Evolutionary conservation across 1,140 invertebrate species (phyloP), one percentile per base, ranked within the genome.

Genomic region (Planococcus citri): DNA sequence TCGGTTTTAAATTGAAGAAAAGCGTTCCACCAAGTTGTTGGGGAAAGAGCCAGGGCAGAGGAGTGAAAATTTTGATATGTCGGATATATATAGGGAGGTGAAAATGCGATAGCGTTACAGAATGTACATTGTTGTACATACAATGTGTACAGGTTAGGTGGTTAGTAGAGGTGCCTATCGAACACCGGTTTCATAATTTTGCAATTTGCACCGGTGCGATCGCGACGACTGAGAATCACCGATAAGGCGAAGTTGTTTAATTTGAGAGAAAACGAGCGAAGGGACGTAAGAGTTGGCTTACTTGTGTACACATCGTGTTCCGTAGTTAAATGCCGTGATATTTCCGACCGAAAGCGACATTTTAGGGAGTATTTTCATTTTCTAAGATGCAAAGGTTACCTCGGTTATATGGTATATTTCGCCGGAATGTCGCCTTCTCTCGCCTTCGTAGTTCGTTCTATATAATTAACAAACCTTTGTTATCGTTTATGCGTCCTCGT

Each of bases 381-480:
- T 51, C 41, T 51, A 51, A 51, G 41, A 51, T 51, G 41, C 41
- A 51, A 51, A 51, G 41, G 41, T 51, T 51, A 51, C 41, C 12
- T 20, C n/a, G 41, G 41, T 51, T 51, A 51, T 51, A 51, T 51
- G 41, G 41, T 51, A 51, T 51, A 51, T 51, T 51, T 51, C 41
- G 41, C 41, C 41, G 41, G 41, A 51, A 51, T 51, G 41, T 51
- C 41, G 41, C 41, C 41, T 51, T 51, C n/a, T n/a, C n/a, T n/a
- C n/a, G n/a, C n/a, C n/a, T n/a, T n/a, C n/a, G n/a, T n/a, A n/a
- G n/a, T n/a, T n/a, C 41, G 41, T 20, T 14, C 41, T 51, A 51
- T 51, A 51, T 51, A 51, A 51, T 51, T 51, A 51, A 51, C 41
- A 51, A 51, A 51, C 41, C 41, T 51, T 51, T 51, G 41, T 51